phyloP scores from a whole-genome alignment of 2,113 vertebrate genomes.

The Silurus glanis region DNA sequence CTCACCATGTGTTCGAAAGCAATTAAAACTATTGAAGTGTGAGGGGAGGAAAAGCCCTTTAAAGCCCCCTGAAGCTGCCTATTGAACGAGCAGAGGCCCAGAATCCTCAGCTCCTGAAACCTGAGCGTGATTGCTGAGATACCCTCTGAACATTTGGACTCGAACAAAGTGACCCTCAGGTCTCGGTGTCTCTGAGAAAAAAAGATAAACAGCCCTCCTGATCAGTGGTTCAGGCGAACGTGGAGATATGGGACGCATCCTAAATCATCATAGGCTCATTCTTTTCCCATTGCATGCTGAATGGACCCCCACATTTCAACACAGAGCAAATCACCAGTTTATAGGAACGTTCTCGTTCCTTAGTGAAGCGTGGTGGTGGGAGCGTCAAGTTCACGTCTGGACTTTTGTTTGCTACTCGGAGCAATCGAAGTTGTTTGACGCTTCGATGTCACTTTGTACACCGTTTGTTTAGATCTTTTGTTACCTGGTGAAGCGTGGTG shows the following conservation, averaged over 20 bases:
- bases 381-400: neutral
- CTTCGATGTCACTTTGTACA: too few relatives aligned
- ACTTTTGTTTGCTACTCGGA: neutral
- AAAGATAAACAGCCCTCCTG: slow-evolving; percentile 10
- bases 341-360: neutral
- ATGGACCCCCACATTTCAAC: neutral
- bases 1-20: slow-evolving; percentile 39
- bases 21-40: slow-evolving; percentile 40
- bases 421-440: neutral
- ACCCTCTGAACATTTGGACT: neutral
- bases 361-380: neutral
- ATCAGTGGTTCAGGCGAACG: neutral
- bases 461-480: too few relatives aligned
- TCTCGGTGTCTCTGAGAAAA: neutral
- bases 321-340: neutral
- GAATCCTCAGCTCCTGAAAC: slow-evolving; percentile 6
- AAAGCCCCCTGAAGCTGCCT: slow-evolving; percentile 16
- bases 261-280: neutral
- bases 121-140: neutral
- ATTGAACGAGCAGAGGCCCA: slow-evolving; percentile 17
- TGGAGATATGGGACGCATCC: neutral
- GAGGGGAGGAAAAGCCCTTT: slow-evolving; percentile 9
- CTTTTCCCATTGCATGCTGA: neutral
- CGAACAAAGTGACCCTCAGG: slow-evolving; percentile 9
- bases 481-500: too few relatives aligned